Evolutionary conservation across 2,113 vertebrate genomes (phyloP), one percentile per base, ranked within the genome.

Genomic region (Dromiciops gliroides): DNA sequence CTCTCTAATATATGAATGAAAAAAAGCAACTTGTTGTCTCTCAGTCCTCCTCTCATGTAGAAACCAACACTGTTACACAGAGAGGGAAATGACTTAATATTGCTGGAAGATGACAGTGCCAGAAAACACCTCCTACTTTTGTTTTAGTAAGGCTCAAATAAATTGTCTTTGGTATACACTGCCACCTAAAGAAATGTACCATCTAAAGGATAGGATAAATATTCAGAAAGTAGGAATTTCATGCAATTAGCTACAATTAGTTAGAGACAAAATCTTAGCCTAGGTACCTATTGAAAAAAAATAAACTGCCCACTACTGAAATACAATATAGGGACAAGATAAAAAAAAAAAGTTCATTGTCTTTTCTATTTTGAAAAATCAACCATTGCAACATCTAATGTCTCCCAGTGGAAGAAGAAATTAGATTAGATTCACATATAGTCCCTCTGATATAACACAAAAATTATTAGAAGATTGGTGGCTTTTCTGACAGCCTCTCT

Each of bases 181-280:
- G 83, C 56, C 90, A 95, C 95, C 95, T 95, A 93, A 92, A 92
- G 93, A 95, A 96, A 91, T 92, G 92, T 75, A 89, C 37, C 90
- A 96, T 95, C 50, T 95, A 94, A 97, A 95, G 92, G 53, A 48
- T 89, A 93, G n/a, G 52, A 95, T 93, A 93, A 95, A 95, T 47
- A 95, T 96, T 95, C 47, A 94, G 83, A 96, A 95, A 44, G 50
- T 94, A 89, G n/a, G 44, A 95, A 90, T 92, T 97, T 95, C 90
- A 96, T 89, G 2, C 90, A 50, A 26, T 93, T 95, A 89, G 50
- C 90, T 95, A 91, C 6, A 94, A 90, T 91, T 93, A 92, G 89
- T n/a, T 95, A 95, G 56, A 96, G 95, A 60, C 89, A 67, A 24
- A 11, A 50, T 89, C 95, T 24, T 91, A 90, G 44, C 95, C 16